Percentiles rank a stretch among this genome's conserved stretches.
Evolutionary conservation across 1,140 invertebrate genomes (phyloP).

Genomic region (Trypoxylus dichotomus): DNA sequence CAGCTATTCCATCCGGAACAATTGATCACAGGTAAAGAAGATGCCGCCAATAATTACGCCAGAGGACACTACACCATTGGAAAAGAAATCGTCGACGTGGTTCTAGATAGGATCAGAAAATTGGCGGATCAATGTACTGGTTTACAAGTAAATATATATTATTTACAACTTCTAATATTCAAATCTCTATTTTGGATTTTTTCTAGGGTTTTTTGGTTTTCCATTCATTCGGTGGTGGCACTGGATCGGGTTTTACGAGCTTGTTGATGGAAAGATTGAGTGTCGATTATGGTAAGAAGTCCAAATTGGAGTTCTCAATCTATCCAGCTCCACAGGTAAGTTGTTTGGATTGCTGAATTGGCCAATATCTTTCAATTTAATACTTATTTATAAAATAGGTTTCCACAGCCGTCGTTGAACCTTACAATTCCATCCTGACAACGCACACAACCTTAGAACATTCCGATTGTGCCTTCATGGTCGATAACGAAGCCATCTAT

Average conservation of each 20-base stretch:
- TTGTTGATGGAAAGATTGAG: constrained; percentile 79
- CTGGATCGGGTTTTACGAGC: constrained; percentile 81
- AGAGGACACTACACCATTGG: constrained; percentile 87
- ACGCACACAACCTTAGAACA: constrained; percentile 81
- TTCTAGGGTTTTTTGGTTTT: constrained; percentile 80
- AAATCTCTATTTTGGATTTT: constrained; percentile 17
- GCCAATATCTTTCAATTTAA: neutral
- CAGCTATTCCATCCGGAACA: constrained; percentile 77
- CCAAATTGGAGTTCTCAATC: constrained; percentile 81
- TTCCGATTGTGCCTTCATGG: constrained; percentile 83
- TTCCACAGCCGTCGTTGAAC: constrained; percentile 83
- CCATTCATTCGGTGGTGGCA: constrained; percentile 85
- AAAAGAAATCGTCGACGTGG: constrained; percentile 81
- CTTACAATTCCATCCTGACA: constrained; percentile 80
- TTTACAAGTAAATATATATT: constrained; percentile 66
- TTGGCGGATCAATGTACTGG: constrained; percentile 79
- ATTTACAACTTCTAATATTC: neutral
- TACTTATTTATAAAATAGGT: constrained; percentile 48
- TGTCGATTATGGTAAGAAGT: constrained; percentile 81
- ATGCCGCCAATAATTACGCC: constrained; percentile 84
- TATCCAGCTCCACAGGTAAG: constrained; percentile 85
- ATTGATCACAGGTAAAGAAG: constrained; percentile 74
- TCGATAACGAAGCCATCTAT: constrained; percentile 89
- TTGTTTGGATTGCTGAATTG: neutral
- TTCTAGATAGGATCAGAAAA: constrained; percentile 74